Percentiles rank a stretch among this genome's conserved stretches.
Conservation (phyloP, 2,113 vertebrate genomes). For the Rhizomys pruinosus region DNA sequence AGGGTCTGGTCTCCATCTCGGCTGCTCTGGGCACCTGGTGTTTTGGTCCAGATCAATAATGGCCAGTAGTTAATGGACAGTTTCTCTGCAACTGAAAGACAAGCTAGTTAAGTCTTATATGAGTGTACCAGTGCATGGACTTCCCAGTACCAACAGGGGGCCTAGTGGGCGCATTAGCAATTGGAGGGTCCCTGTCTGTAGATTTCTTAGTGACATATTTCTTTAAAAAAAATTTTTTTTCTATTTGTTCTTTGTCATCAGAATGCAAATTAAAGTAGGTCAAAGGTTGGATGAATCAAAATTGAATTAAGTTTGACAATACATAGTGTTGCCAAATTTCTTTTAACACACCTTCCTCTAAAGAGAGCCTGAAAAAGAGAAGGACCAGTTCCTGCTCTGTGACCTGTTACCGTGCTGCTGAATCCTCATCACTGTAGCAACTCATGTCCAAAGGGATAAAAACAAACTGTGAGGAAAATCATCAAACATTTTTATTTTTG, state of each 20-base stretch:
- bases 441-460: neutral
- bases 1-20: too few relatives aligned
- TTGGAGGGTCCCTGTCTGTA: too few relatives aligned
- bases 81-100: too few relatives aligned
- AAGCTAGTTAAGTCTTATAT: too few relatives aligned
- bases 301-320: constrained; percentile 30
- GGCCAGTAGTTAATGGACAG: too few relatives aligned
- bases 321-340: neutral
- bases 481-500: neutral
- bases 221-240: constrained; percentile 49
- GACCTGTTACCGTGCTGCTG: neutral
- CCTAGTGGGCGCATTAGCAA: too few relatives aligned
- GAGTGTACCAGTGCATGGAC: too few relatives aligned
- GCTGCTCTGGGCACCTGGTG: too few relatives aligned
- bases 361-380: neutral
- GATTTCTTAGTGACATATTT: constrained; percentile 39
- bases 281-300: constrained; percentile 15
- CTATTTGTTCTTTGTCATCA: constrained; percentile 25
- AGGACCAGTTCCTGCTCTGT: neutral
- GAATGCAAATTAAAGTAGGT: neutral
- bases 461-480: neutral
- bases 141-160: too few relatives aligned
- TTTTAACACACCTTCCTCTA: neutral
- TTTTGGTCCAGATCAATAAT: too few relatives aligned
- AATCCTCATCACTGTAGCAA: neutral